These are phyloP conservation scores for Sialis lutaria DNA, from an alignment of 2,888 invertebrate genomes.

Conservation along the genomic window DNA sequence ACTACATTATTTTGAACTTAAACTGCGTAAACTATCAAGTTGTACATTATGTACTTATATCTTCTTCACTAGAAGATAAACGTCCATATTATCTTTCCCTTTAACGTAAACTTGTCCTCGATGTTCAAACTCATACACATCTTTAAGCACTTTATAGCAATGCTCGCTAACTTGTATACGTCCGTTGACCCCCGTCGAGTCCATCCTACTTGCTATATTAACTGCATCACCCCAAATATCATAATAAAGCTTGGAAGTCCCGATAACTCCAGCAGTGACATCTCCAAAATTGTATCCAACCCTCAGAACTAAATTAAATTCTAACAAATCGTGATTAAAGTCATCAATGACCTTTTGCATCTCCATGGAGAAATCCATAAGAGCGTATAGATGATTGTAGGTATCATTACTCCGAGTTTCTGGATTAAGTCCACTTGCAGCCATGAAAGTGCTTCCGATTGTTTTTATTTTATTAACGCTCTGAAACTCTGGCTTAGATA, in stretches of 20 bases:
- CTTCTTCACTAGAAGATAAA: conserved; percentile 51
- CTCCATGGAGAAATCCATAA: conserved; percentile 86
- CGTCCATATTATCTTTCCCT: conserved; percentile 92
- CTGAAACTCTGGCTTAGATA: conserved; percentile 63
- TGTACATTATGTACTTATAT: conserved; percentile 15
- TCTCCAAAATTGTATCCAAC: conserved; percentile 90
- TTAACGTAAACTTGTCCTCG: conserved; percentile 90
- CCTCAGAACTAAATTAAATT: conserved; percentile 71
- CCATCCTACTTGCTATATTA: conserved; percentile 94
- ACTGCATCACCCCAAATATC: conserved; percentile 99
- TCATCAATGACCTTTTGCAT: conserved; percentile 76
- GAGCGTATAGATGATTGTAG: conserved; percentile 62
- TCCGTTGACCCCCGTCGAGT: conserved; percentile 81
- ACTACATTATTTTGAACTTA: too few relatives aligned
- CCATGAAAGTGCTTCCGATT: conserved; percentile 95
- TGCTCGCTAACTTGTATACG: conserved; percentile 69
- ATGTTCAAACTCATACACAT: conserved; percentile 73
- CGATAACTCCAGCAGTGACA: conserved; percentile 92
- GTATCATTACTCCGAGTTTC: conserved; percentile 51
- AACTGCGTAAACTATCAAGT: too few relatives aligned
- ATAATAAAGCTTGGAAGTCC: conserved; percentile 88
- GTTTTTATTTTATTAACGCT: conserved; percentile 96
- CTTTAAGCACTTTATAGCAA: conserved; percentile 49
- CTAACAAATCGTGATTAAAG: conserved; percentile 78
- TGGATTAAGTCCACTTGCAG: conserved; percentile 87